phyloP scores from a whole-genome alignment of 1,140 invertebrate genomes.

The Drosophila tristis region DNA sequence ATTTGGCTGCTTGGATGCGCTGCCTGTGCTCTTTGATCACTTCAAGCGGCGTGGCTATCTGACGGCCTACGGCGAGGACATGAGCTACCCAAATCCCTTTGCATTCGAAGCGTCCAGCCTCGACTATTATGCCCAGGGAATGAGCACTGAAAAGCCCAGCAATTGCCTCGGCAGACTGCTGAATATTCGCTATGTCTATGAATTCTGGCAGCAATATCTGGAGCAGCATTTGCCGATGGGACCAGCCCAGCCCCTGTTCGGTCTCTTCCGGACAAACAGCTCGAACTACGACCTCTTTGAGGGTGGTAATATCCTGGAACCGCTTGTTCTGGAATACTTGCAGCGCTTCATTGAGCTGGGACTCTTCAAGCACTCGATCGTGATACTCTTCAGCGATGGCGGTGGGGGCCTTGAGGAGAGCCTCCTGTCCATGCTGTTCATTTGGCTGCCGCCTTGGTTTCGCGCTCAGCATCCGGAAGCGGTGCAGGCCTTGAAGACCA shows the following conservation, averaged over 20 bases:
- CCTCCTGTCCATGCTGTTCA: slow-evolving; percentile 92
- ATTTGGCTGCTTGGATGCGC: background rate
- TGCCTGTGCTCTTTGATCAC: slow-evolving; percentile 90
- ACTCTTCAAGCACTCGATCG: slow-evolving; percentile 87
- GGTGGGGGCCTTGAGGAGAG: slow-evolving; percentile 90
- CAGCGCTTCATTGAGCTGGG: slow-evolving; percentile 85
- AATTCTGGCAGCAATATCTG: slow-evolving; percentile 86
- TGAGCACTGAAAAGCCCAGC: background rate
- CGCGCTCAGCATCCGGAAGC: slow-evolving; percentile 86
- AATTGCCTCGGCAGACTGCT: slow-evolving; percentile 65
- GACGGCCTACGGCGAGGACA: slow-evolving; percentile 92
- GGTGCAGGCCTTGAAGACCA: slow-evolving; percentile 88
- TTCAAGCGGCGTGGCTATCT: slow-evolving; percentile 89
- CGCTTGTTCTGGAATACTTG: slow-evolving; percentile 85
- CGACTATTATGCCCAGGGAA: too few relatives aligned
- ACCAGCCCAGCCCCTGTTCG: slow-evolving; percentile 86
- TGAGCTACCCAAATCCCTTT: slow-evolving; percentile 22
- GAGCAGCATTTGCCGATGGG: slow-evolving; percentile 85
- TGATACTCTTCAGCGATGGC: slow-evolving; percentile 95
- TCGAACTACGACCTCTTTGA: slow-evolving; percentile 86
- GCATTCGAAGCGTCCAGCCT: slow-evolving; percentile 86
- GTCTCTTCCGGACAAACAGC: slow-evolving; percentile 90
- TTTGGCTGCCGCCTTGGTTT: slow-evolving; percentile 91
- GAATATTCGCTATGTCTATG: slow-evolving; percentile 86
- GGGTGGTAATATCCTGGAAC: background rate